These are phyloP conservation scores for Hipposideros larvatus DNA, from an alignment of 2,797 vertebrate species.

Conservation along the genomic window DNA sequence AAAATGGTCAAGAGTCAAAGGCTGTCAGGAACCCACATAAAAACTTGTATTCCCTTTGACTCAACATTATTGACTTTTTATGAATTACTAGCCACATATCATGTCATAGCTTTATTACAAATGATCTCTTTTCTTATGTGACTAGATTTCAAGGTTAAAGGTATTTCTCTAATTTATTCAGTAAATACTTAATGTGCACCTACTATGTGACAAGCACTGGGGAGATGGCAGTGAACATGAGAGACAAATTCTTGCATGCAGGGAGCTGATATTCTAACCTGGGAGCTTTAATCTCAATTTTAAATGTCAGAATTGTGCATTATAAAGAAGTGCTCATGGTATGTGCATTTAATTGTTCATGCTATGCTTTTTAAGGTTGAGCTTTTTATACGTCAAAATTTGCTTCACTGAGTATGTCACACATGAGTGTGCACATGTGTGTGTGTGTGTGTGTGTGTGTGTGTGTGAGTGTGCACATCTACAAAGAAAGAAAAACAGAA, in stretches of 20 bases:
- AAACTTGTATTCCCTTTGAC: background rate
- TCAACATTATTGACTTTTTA: background rate
- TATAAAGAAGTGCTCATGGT: background rate
- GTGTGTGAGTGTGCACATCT: background rate
- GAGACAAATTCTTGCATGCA: background rate
- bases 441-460: background rate
- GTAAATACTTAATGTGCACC: background rate
- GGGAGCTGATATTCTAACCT: background rate
- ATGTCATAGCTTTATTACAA: background rate
- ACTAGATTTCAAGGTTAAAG: background rate
- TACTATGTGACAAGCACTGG: background rate
- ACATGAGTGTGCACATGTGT: background rate
- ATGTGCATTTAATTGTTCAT: background rate
- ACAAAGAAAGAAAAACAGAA: slow-evolving; percentile 31
- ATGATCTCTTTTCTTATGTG: background rate
- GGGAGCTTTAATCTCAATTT: background rate
- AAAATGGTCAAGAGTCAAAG: background rate
- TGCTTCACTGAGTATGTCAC: background rate
- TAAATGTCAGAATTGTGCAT: background rate
- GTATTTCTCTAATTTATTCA: slow-evolving; percentile 48
- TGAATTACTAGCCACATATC: background rate
- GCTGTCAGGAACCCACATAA: background rate
- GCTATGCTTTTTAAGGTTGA: background rate
- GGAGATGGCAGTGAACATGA: background rate
- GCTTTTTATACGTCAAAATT: background rate